phyloP scores from a whole-genome alignment of 2,113 vertebrate genomes.

The Corythornis vintsioides region DNA sequence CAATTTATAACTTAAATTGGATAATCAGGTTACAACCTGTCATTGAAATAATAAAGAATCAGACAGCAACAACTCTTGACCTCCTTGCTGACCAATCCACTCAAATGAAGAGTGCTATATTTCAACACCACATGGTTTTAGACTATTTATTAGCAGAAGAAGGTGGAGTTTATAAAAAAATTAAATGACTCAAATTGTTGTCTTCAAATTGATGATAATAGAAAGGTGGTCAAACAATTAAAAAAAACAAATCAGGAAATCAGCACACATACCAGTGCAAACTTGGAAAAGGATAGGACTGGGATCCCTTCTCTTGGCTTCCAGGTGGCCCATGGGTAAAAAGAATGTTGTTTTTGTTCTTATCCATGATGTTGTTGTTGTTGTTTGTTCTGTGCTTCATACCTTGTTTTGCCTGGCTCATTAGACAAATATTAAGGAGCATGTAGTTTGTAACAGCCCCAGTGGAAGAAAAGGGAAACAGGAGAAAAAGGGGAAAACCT shows the following conservation, averaged over 20 bases:
- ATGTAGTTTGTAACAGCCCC: no score
- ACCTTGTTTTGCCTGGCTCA: no score
- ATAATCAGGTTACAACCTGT: not conserved
- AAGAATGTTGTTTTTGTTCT: no score
- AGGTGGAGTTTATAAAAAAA: not conserved
- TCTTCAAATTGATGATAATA: not conserved
- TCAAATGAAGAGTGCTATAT: not conserved
- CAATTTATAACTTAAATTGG: not conserved
- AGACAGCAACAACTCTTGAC: not conserved
- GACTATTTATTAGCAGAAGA: not conserved
- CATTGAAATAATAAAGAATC: not conserved
- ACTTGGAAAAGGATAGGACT: not conserved
- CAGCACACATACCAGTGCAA: not conserved
- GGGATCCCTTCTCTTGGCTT: not conserved
- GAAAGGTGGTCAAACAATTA: not conserved
- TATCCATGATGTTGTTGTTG: no score
- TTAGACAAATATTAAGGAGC: no score
- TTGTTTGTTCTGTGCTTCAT: no score
- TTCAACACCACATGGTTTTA: not conserved
- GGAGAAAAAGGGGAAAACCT: no score
- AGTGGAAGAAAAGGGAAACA: no score
- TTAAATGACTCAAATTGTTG: not conserved
- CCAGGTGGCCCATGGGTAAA: not conserved
- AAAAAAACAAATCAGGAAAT: not conserved
- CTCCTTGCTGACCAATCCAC: not conserved